Conservation (phyloP, 2,888 invertebrate species). For the Trichopoda pennipes region DNA sequence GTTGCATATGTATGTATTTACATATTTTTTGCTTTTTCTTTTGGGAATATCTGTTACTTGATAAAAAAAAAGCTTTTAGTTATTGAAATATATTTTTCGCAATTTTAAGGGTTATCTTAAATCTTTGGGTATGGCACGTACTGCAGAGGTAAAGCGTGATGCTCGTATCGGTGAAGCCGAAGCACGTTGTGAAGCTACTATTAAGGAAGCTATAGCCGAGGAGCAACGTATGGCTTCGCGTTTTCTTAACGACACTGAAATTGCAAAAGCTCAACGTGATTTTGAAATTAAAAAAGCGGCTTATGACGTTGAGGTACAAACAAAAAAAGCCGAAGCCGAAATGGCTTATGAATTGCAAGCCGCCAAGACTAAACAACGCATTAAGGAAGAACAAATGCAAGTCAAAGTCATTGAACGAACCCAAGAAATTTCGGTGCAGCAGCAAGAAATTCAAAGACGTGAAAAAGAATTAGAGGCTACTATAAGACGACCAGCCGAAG, state of each 20-base stretch:
- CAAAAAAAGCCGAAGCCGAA: slow-evolving; percentile 92
- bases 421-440: slow-evolving; percentile 96
- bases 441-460: slow-evolving; percentile 95
- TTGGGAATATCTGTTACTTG: not conserved
- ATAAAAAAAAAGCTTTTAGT: not conserved
- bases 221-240: slow-evolving; percentile 97
- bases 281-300: slow-evolving; percentile 98
- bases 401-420: slow-evolving; percentile 94
- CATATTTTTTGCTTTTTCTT: not conserved
- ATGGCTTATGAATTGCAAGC: slow-evolving; percentile 96
- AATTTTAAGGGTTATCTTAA: slow-evolving; percentile 86
- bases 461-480: slow-evolving; percentile 97
- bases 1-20: not conserved
- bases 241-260: slow-evolving; percentile 97
- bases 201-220: slow-evolving; percentile 94
- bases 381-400: slow-evolving; percentile 99
- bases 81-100: slow-evolving; percentile 4
- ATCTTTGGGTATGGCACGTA: slow-evolving; percentile 96
- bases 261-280: slow-evolving; percentile 97
- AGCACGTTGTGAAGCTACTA: slow-evolving; percentile 91
- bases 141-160: slow-evolving; percentile 96
- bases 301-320: slow-evolving; percentile 98
- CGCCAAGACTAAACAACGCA: slow-evolving; percentile 96
- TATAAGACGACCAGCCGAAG: slow-evolving; percentile 96
- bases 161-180: slow-evolving; percentile 98